Evolutionary conservation across 2,113 vertebrate genomes (phyloP).

Genomic region (Melanerpes formicivorus): DNA sequence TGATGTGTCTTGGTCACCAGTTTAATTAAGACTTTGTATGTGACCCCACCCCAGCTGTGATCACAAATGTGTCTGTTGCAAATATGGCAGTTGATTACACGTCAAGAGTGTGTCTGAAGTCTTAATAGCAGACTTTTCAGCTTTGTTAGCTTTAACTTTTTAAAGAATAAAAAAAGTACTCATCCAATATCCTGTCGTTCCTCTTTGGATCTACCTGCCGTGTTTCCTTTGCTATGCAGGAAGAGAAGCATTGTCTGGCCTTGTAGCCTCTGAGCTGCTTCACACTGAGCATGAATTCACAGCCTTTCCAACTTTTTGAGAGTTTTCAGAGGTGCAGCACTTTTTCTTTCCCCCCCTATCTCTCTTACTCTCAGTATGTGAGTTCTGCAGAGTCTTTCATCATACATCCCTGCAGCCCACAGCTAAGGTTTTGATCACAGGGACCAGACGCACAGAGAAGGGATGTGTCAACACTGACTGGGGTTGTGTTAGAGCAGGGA

Average conservation of each 20-base stretch:
- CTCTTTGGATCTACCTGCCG: background rate
- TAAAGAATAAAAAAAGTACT: background rate
- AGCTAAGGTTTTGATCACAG: background rate
- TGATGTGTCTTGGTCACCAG: background rate
- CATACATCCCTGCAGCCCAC: background rate
- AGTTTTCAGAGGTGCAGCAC: background rate
- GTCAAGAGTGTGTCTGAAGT: background rate
- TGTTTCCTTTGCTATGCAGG: background rate
- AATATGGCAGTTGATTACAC: background rate
- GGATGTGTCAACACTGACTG: background rate
- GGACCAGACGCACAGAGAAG: background rate
- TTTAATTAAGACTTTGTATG: slow-evolving; percentile 9
- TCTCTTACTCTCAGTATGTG: background rate
- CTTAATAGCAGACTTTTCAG: background rate
- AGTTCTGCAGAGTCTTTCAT: background rate
- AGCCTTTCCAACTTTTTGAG: background rate
- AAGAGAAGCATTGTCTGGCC: background rate
- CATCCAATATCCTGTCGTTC: background rate
- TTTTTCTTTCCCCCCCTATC: background rate
- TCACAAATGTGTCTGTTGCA: background rate
- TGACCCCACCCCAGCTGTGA: background rate
- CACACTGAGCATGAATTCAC: slow-evolving; percentile 22
- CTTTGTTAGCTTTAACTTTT: background rate
- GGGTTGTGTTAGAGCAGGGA: background rate
- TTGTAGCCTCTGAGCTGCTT: background rate